Percentiles rank a stretch among this genome's conserved stretches.
Evolutionary conservation across 2,797 vertebrate species (phyloP).

Genomic region (Bucorvus abyssinicus): DNA sequence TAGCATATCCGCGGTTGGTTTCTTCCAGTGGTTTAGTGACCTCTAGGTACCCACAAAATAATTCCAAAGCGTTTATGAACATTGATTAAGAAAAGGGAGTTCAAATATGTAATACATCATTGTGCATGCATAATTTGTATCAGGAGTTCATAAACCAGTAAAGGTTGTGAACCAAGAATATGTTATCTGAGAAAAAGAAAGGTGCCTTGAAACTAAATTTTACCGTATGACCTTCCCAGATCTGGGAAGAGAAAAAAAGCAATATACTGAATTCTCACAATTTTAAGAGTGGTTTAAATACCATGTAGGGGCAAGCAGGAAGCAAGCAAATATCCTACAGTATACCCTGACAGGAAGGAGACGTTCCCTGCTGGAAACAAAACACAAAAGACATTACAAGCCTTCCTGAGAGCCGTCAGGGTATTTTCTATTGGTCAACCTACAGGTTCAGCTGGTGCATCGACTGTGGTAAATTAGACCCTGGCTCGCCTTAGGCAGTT

Average conservation of each 20-base stretch:
- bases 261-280: background rate
- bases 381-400: background rate
- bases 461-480: background rate
- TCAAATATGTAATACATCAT: background rate
- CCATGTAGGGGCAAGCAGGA: rapidly evolving
- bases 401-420: background rate
- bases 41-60: background rate
- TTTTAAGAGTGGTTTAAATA: background rate
- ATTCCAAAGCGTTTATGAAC: background rate
- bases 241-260: background rate
- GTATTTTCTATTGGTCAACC: background rate
- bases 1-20: background rate
- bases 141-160: background rate
- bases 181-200: background rate
- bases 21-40: background rate
- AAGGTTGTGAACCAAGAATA: background rate
- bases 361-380: background rate
- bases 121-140: background rate
- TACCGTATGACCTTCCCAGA: background rate
- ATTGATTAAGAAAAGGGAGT: background rate
- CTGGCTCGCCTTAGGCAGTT: background rate
- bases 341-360: background rate
- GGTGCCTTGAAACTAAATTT: background rate
- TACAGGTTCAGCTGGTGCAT: background rate
- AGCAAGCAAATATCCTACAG: background rate